Base-by-base conservation (phyloP, 2,888 invertebrate genomes). In the Cosmopolites sordidus region DNA sequence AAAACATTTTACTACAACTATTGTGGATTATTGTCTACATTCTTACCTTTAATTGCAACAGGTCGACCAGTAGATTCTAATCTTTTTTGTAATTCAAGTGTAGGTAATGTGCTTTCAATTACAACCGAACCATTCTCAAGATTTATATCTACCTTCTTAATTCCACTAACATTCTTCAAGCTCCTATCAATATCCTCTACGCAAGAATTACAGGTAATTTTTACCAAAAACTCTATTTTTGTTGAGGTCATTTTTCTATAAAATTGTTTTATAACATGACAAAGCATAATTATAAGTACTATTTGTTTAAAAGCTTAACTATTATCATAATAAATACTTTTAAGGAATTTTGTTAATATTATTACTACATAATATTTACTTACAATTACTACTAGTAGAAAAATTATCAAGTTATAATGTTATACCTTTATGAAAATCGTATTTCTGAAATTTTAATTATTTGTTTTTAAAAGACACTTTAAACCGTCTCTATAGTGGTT, bases 71-170 rank as follows among this genome's bases (percentile, higher is more conserved):
- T 84, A 8, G 62, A 57, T 63, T 73, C 69, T 0, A 76, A 66
- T 61, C 75, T 71, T 1, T 78, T 64, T 3, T 83, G 79, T 27
- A 84, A 66, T 30, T 79, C 75, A 1, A 78, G 67, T 2, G 83
- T 82, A 0, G 87, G 81, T 22, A 88, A 69, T 1, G 73, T 77
- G 0, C 86, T 84, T 55, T 87, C 83, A 0, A 90, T 79, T 51
- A 88, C 69, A 2, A 90, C 82, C 0, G 82, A 81, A n/a, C 85
- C 83, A 44, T 79, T 77, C 58, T 81, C 79, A 48, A 83, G 76
- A 48, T 80, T 71, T 14, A 84, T 78, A 58, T 72, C 67, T 16
- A 83, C 64, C 40, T 71, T 73, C 45, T 76, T 66, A 16, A 84
- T 71, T 8, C 79, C 82, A 1, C 63, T 56, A 27, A 72, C 62